Base-by-base conservation (phyloP, 2,113 vertebrate species). In the Morone saxatilis region DNA sequence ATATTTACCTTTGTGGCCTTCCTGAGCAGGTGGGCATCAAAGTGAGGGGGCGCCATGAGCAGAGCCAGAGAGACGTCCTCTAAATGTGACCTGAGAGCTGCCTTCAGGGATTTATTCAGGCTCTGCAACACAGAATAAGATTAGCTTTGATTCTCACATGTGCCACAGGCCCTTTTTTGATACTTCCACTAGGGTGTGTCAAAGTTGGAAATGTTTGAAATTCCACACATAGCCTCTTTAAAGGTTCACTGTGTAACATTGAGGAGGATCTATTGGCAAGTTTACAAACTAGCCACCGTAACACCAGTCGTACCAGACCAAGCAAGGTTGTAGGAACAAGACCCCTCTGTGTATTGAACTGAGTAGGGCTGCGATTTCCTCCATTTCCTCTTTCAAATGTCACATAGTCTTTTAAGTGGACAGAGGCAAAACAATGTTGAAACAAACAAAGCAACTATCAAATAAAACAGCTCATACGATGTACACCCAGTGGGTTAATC, bases 1-100 rank as follows among this genome's bases (percentile, higher is more conserved):
- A 63, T 63, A 14, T 41, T 57, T 70, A 95, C 95, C 93, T 93
- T 93, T 36, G 91, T 93, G 71, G 94, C 92, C 31, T 80, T 67
- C 75, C 81, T 92, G 40, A 99, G 89, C 70, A 96, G 94, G 75
- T 96, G 90, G 63, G 98, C 98, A 86, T 99, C 97, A 88, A 94
- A 97, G 17, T 96, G 94, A 41, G 96, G 94, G 47, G 97, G 97
- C 3, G 95, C 95, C 95, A 97, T 98, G 48, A 99, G 90, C 7
- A 99, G 70, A 71, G 94, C 96, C 89, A 99, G 77, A 75, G 61
- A 90, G n/a, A 97, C 94, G 0, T 96, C 94, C 78, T 99, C 96
- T 0, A 97, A 74, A 11, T 96, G 75, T 4, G 95, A 93, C n/a
- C 82, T 94, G 12, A 99, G 94, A 17, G 80, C 96, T 6, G 95